Evolutionary conservation across 2,888 invertebrate genomes (phyloP).

Genomic region (Piscicola geometra): DNA sequence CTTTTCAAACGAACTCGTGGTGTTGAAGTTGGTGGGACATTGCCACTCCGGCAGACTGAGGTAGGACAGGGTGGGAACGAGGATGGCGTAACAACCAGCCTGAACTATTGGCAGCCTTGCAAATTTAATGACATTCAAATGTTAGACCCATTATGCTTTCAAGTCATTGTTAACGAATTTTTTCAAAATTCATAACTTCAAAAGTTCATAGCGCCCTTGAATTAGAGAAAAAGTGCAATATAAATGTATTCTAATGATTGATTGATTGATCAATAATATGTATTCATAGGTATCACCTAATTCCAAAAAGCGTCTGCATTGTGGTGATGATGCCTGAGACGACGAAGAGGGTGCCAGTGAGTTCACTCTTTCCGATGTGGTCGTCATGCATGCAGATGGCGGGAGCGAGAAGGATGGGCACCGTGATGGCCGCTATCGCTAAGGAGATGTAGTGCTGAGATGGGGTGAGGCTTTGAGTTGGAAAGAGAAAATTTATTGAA

Average conservation of each 20-base stretch:
- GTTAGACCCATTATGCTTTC: neutral
- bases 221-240: neutral
- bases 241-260: too few relatives aligned
- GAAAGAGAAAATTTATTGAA: too few relatives aligned
- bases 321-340: conserved; percentile 54
- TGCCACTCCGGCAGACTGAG: conserved; percentile 47
- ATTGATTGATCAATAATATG: neutral
- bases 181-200: too few relatives aligned
- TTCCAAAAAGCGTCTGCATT: conserved; percentile 53
- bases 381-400: conserved; percentile 69
- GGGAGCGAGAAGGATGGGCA: conserved; percentile 76
- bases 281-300: too few relatives aligned
- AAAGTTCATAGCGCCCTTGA: neutral
- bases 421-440: conserved; percentile 74
- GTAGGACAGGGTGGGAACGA: conserved; percentile 51
- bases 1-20: too few relatives aligned
- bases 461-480: too few relatives aligned
- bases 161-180: neutral
- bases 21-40: conserved; percentile 37
- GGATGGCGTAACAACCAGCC: conserved; percentile 51
- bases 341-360: conserved; percentile 55
- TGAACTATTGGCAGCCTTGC: conserved; percentile 53
- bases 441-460: conserved; percentile 62
- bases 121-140: too few relatives aligned
- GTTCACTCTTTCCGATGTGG: conserved; percentile 51